phyloP scores from a whole-genome alignment of 2,797 vertebrate genomes.

The Champsocephalus gunnari region DNA sequence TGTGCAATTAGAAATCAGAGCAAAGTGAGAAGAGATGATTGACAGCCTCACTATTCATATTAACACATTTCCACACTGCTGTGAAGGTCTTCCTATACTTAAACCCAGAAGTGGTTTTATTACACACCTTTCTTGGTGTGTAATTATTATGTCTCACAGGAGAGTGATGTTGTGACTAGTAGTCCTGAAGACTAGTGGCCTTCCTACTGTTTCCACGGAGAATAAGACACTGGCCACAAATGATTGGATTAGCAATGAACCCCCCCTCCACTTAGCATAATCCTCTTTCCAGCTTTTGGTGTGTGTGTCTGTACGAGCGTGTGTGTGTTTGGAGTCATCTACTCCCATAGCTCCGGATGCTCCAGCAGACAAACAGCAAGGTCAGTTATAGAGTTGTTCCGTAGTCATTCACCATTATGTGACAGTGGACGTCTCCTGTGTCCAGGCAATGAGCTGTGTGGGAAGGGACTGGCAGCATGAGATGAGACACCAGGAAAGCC shows the following conservation, averaged over 20 bases:
- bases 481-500: conserved; percentile 31
- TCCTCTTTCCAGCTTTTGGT: conserved; percentile 79
- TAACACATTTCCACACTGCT: conserved; percentile 36
- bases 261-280: conserved; percentile 82
- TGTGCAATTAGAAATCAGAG: conserved; percentile 18
- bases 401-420: conserved; percentile 39
- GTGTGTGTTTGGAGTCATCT: conserved; percentile 9
- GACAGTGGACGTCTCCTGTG: conserved; percentile 37
- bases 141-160: conserved; percentile 73
- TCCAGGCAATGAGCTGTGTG: conserved; percentile 44
- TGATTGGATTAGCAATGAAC: conserved; percentile 87
- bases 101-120: conserved; percentile 65
- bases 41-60: conserved; percentile 41
- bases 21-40: conserved; percentile 27
- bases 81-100: conserved; percentile 47
- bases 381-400: conserved; percentile 45
- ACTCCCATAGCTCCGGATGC: conserved; percentile 27
- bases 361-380: conserved; percentile 49
- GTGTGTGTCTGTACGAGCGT: conserved; percentile 22
- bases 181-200: conserved; percentile 58
- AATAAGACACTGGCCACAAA: conserved; percentile 81
- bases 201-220: conserved; percentile 72
- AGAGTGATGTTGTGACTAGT: conserved; percentile 61
- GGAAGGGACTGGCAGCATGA: conserved; percentile 43
- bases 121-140: conserved; percentile 79